Evolutionary conservation across 2,113 vertebrate genomes (phyloP).

Genomic region (Antechinus flavipes): DNA sequence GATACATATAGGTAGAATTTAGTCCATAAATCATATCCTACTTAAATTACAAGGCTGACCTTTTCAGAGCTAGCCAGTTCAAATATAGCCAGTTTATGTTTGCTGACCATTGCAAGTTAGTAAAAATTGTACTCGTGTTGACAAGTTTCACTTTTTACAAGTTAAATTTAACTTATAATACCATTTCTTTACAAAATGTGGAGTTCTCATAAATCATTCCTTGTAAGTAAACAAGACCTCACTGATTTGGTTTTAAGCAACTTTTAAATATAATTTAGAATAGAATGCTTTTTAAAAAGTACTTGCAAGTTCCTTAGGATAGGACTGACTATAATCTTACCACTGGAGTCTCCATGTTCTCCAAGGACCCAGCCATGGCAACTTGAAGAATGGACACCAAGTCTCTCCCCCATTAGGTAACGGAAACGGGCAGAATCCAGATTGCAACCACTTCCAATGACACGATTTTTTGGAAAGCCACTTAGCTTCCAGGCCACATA

Average conservation of each 20-base stretch:
- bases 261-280: conserved; percentile 25
- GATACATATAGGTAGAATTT: conserved; percentile 52
- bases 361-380: conserved; percentile 97
- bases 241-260: neutral
- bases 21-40: conserved; percentile 51
- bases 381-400: conserved; percentile 93
- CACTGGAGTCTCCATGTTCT: conserved; percentile 97
- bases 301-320: neutral
- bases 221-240: neutral
- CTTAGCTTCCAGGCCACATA: conserved; percentile 99
- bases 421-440: conserved; percentile 98
- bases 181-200: conserved; percentile 29
- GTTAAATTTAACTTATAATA: neutral
- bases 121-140: neutral
- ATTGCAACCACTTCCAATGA: conserved; percentile 97
- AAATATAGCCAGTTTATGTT: conserved; percentile 63
- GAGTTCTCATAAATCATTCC: conserved; percentile 13
- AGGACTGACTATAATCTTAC: conserved; percentile 81
- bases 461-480: conserved; percentile 95
- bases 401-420: conserved; percentile 94
- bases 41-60: conserved; percentile 77
- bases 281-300: neutral
- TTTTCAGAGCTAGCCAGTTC: conserved; percentile 68
- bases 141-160: neutral
- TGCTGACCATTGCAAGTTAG: conserved; percentile 59